Evolutionary conservation across 1,140 invertebrate genomes (phyloP), one percentile per base, ranked within the genome.

Genomic region (Apis cerana): DNA sequence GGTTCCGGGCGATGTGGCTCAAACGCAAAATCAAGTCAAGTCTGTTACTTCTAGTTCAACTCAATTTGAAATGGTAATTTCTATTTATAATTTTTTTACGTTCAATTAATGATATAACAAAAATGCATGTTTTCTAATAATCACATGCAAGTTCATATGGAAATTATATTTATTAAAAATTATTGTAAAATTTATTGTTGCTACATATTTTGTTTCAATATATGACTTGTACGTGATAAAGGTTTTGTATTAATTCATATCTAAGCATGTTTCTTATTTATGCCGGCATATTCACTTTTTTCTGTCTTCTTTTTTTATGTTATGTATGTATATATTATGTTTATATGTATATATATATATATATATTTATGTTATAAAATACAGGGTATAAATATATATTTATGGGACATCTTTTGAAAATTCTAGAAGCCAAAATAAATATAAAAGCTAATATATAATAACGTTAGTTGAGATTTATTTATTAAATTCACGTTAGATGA

Each of bases 61-160:
- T 81, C 93, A 93, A 80, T 94, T 94, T 90, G 94, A 95, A 92
- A 94, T 94, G 92, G 94, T 95, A 94, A 90, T 92, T 94, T 91
- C 70, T 89, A 75, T 75, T 80, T 67, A 71, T 85, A 78, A 71
- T 64, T 74, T n/a, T 84, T 72, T 84, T 80, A 83, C 82, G 43
- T 88, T 80, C 75, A 69, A 70, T 89, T 79, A 89, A 78, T 67
- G 82, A 77, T 79, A 69, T 58, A 82, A 65, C 21, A 86, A 67
- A 88, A 71, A 59, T 89, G 91, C 92, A 92, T 91, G 83, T 81
- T 87, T 70, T 79, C 64, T 81, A 65, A 78, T 75, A 89, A 81
- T 89, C 83, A 90, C 77, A 89, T 75, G 81, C 89, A 88, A 89
- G 69, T 71, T 89, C 83, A 89, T 91, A 59, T 90, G 91, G 23